Percentiles rank a stretch among this genome's conserved stretches.
Evolutionary conservation across 1,140 invertebrate species (phyloP).

Genomic region (Hetaerina americana): DNA sequence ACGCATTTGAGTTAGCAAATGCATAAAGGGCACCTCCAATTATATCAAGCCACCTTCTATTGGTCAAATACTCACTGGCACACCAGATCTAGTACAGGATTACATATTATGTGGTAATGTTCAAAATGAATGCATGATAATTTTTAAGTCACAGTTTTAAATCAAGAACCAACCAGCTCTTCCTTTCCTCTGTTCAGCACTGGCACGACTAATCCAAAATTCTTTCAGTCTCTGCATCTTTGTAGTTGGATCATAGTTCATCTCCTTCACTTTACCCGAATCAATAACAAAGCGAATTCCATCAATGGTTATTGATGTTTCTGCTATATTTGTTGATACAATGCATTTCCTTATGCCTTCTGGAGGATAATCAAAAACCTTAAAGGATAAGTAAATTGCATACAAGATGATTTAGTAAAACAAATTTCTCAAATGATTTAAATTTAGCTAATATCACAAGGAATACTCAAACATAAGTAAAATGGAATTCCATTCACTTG

Average conservation of each 20-base stretch:
- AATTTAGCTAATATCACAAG: constrained; percentile 3
- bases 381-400: constrained; percentile 18
- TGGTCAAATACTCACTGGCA: no score
- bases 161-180: no score
- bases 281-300: constrained; percentile 96
- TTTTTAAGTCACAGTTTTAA: no score
- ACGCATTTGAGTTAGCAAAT: no score
- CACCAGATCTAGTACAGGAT: no score
- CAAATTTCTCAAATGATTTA: constrained; percentile 3
- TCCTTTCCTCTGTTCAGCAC: constrained; percentile 93
- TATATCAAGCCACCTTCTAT: no score
- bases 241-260: constrained; percentile 81
- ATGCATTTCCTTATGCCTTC: constrained; percentile 93
- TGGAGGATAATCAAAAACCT: constrained; percentile 94
- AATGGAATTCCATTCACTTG: constrained; percentile 8
- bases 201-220: constrained; percentile 95
- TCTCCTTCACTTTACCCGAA: constrained; percentile 94
- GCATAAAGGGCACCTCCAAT: no score
- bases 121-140: no score
- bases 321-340: constrained; percentile 97
- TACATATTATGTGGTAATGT: no score
- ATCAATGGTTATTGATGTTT: constrained; percentile 98
- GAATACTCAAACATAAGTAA: constrained; percentile 4
- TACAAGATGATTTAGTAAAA: constrained; percentile 7
- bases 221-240: constrained; percentile 84